phyloP scores from a whole-genome alignment of 2,113 vertebrate species.

The Chaetorhynchus papuensis region DNA sequence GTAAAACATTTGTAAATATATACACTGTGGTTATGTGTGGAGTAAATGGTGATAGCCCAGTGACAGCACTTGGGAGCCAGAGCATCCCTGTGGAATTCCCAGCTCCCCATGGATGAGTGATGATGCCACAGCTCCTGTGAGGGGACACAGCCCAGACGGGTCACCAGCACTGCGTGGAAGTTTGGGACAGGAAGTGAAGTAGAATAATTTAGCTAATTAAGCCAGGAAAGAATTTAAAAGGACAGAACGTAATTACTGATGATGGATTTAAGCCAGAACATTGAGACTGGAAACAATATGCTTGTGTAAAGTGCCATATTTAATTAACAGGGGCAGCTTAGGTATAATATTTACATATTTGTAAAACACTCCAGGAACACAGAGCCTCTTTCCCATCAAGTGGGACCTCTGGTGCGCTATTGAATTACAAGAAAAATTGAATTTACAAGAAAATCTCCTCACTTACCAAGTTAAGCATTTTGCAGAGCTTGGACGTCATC shows the following conservation, averaged over 20 bases:
- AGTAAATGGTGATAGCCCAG: neutral
- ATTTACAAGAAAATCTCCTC: slow-evolving; percentile 39
- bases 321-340: slow-evolving; percentile 49
- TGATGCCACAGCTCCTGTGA: accelerated
- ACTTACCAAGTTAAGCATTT: slow-evolving; percentile 22
- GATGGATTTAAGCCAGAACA: slow-evolving; percentile 61
- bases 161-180: neutral
- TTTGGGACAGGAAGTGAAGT: slow-evolving; percentile 7
- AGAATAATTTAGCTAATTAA: slow-evolving; percentile 28
- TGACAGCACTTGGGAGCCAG: neutral
- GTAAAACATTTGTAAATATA: neutral
- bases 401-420: slow-evolving; percentile 6
- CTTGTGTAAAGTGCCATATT: slow-evolving; percentile 49
- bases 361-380: slow-evolving; percentile 46
- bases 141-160: neutral
- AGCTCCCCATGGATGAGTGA: neutral
- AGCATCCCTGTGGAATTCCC: neutral
- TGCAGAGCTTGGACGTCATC: neutral
- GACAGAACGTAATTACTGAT: slow-evolving; percentile 14
- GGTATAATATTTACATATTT: slow-evolving; percentile 60
- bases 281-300: slow-evolving; percentile 38
- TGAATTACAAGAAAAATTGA: slow-evolving; percentile 44
- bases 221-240: slow-evolving; percentile 31
- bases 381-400: slow-evolving; percentile 37
- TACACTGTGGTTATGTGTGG: accelerated